Percentiles rank a stretch among this genome's conserved stretches.
phyloP scores from a whole-genome alignment of 2,888 invertebrate species.

The Tetropium fuscum region DNA sequence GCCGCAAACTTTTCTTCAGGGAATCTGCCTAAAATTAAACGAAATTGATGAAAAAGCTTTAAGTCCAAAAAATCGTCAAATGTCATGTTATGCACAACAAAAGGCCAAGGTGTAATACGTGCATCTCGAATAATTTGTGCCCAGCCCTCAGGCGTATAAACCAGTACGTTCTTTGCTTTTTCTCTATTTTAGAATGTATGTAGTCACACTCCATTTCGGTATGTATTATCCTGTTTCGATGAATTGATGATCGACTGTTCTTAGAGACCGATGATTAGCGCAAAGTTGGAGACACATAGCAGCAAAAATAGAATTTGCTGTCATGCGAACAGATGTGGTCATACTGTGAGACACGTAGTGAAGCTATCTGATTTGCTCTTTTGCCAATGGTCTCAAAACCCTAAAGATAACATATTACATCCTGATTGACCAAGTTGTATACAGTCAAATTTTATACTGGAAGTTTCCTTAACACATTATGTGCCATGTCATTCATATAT shows the following conservation, averaged over 20 bases:
- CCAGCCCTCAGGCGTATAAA: conserved; percentile 43
- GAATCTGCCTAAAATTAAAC: conserved; percentile 24
- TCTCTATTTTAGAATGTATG: conserved; percentile 45
- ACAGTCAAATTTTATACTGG: conserved; percentile 55
- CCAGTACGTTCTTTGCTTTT: conserved; percentile 22
- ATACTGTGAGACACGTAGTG: too few species aligned
- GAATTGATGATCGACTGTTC: conserved; percentile 32
- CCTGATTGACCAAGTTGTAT: conserved; percentile 54
- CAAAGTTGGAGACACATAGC: conserved; percentile 34
- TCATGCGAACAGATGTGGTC: too few species aligned
- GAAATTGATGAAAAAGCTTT: conserved; percentile 20
- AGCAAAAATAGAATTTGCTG: conserved; percentile 33
- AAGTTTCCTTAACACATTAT: conserved; percentile 51
- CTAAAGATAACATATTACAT: conserved; percentile 47
- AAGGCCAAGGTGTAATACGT: conserved; percentile 36
- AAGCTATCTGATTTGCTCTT: conserved; percentile 17
- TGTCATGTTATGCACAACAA: conserved; percentile 31
- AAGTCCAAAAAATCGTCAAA: conserved; percentile 39
- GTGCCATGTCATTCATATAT: conserved; percentile 4
- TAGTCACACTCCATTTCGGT: conserved; percentile 30
- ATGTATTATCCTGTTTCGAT: conserved; percentile 28
- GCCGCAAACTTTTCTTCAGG: conserved; percentile 30
- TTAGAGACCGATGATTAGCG: conserved; percentile 27
- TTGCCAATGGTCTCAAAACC: conserved; percentile 9
- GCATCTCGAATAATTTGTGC: conserved; percentile 43